phyloP scores from a whole-genome alignment of 2,113 vertebrate species.

The Benitochromis conjunctus region DNA sequence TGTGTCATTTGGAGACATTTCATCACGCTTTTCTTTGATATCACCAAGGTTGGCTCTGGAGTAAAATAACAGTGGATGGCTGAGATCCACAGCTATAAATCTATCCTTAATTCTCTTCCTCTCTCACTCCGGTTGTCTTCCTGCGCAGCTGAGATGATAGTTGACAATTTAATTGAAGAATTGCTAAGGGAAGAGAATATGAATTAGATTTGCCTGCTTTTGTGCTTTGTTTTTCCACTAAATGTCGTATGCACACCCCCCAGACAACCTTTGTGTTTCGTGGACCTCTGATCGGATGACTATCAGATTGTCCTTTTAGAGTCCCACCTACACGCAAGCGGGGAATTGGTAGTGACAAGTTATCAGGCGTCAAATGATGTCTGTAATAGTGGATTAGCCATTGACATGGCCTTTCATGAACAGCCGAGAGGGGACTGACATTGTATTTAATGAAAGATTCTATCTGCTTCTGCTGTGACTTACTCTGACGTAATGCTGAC shows the following conservation, averaged over 20 bases:
- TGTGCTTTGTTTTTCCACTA: slow-evolving; percentile 20
- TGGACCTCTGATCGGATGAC: slow-evolving; percentile 9
- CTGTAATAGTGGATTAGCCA: slow-evolving; percentile 60
- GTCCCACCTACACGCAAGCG: slow-evolving; percentile 21
- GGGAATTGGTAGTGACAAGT: slow-evolving; percentile 62
- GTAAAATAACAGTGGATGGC: slow-evolving; percentile 39
- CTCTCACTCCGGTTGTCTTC: slow-evolving; percentile 15
- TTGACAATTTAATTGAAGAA: slow-evolving; percentile 63
- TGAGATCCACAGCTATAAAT: slow-evolving; percentile 45
- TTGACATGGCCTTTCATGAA: slow-evolving; percentile 49
- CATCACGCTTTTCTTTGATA: slow-evolving; percentile 32
- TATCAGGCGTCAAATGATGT: slow-evolving; percentile 59
- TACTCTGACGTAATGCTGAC: neutral
- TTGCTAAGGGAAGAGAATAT: slow-evolving; percentile 26
- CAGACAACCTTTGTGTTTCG: slow-evolving; percentile 21
- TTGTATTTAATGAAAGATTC: slow-evolving; percentile 63
- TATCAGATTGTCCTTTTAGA: slow-evolving; percentile 64
- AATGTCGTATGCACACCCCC: neutral
- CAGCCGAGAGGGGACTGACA: slow-evolving; percentile 26
- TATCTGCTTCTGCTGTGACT: slow-evolving; percentile 37
- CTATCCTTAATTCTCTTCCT: slow-evolving; percentile 24
- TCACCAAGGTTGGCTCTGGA: slow-evolving; percentile 39
- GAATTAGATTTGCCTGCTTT: slow-evolving; percentile 32
- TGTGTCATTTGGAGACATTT: slow-evolving; percentile 43
- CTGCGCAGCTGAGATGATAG: slow-evolving; percentile 33